Base-by-base conservation (phyloP, 2,888 invertebrate genomes). In the Ramazzottius varieornatus region DNA sequence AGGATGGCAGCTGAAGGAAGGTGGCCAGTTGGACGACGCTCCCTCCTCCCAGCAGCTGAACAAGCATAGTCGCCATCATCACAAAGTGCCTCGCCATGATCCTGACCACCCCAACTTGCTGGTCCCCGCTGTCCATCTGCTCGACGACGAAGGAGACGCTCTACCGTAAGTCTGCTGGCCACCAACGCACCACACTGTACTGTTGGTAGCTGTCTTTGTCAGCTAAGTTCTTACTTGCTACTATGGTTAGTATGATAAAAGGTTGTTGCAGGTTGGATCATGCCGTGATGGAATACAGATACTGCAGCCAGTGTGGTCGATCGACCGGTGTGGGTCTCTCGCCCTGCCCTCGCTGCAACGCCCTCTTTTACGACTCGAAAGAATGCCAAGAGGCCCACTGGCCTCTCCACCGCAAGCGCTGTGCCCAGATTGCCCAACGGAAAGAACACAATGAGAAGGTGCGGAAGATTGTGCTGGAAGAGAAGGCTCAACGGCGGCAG, bases 121-220 rank as follows among this genome's bases (percentile, higher is more conserved):
- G 20, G 54, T 54, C n/a, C 54, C 54, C n/a, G 54, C 54, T 54
- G 54, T 54, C n/a, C 54, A 54, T 29, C 8, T 54, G n/a, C 20
- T 54, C 29, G 54, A 54, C 54, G 29, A 54, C 4, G 29, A 54
- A 16, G 54, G 54, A 16, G 54, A 54, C 54, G 13, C 20, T 54
- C 8, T 29, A 4, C 54, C 54, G 54, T 54, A 54, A 54, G 54
- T 29, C 4, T 16, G n/a, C n/a, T n/a, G n/a, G n/a, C n/a, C n/a
- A n/a, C n/a, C n/a, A n/a, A n/a, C n/a, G n/a, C n/a, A n/a, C n/a
- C n/a, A n/a, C n/a, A n/a, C n/a, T n/a, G n/a, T n/a, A n/a, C n/a
- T n/a, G n/a, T n/a, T n/a, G n/a, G n/a, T n/a, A n/a, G n/a, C n/a
- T n/a, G n/a, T n/a, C n/a, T n/a, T n/a, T n/a, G n/a, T n/a, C n/a